Percentiles rank a stretch among this genome's conserved stretches.
These are phyloP conservation scores for Apogon hyalosoma DNA, from an alignment of 2,797 vertebrate genomes.

Conservation along the genomic window DNA sequence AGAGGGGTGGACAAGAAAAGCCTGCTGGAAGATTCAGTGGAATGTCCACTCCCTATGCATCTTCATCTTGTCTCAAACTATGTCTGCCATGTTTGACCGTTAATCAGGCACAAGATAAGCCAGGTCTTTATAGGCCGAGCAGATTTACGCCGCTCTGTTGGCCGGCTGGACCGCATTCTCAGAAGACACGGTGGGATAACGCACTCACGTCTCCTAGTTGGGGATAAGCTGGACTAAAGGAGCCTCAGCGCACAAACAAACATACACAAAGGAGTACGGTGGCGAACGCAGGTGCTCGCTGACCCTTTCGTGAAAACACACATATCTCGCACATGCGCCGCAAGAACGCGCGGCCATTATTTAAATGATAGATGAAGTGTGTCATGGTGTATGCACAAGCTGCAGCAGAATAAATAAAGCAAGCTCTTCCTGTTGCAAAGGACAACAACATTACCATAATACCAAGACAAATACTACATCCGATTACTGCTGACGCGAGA, in stretches of 20 bases:
- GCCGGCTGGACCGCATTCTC: constrained; percentile 64
- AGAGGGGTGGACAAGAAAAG: constrained; percentile 40
- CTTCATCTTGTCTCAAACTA: constrained; percentile 65
- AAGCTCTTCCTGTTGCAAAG: constrained; percentile 61
- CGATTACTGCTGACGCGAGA: constrained; percentile 68
- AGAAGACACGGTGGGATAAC: constrained; percentile 66
- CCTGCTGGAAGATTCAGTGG: constrained; percentile 53
- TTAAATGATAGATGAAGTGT: constrained; percentile 70
- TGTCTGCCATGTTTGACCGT: constrained; percentile 62
- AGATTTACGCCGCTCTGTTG: constrained; percentile 75
- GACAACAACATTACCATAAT: constrained; percentile 76
- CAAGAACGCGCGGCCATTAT: constrained; percentile 52
- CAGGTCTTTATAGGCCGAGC: constrained; percentile 69
- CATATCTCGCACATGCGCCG: constrained; percentile 19
- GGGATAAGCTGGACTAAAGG: constrained; percentile 58
- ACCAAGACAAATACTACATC: constrained; percentile 69
- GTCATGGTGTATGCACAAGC: constrained; percentile 54
- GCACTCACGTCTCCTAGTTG: constrained; percentile 48
- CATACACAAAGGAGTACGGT: constrained; percentile 1
- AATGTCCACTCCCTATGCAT: constrained; percentile 76
- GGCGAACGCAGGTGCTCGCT: constrained; percentile 35
- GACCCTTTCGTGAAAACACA: constrained; percentile 15
- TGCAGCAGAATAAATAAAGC: constrained; percentile 67
- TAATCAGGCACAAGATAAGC: constrained; percentile 80
- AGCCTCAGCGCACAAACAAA: constrained; percentile 36